Base-by-base conservation (phyloP, 2,113 vertebrate species). In the Lamprotornis superbus region DNA sequence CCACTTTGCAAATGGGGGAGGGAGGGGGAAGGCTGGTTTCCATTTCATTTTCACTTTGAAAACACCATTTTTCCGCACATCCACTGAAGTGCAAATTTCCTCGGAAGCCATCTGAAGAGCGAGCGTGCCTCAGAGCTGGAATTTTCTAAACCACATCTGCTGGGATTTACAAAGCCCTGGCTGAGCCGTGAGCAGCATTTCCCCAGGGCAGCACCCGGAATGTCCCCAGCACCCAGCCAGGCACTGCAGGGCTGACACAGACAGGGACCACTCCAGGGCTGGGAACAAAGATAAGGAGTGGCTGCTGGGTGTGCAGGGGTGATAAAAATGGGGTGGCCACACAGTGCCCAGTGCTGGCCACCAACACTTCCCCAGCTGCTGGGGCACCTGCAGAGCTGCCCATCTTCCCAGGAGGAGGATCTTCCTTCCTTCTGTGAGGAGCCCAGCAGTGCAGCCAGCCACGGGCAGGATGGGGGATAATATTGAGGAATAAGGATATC, bases 11-110 rank as follows among this genome's bases (percentile, higher is more conserved):
- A 89, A 59, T 11, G 63, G 28, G 39, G 56, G 47, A 61, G 49
- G 75, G 67, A 80, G 20, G 15, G 57, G 46, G 23, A 4, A 50
- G 56, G 33, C 65, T 75, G 93, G 60, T 63, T 89, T 84, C 52
- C 64, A 94, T 95, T 96, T 84, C 56, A 22, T 75, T 94, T 93
- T 78, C 61, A 19, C 90, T 95, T 77, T 92, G 91, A 94, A 94
- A 96, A 87, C 83, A 31, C 80, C 50, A n/a, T 77, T 93, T 95
- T 92, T 47, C 67, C 15, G 19, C 75, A 4, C 52, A 30, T 44
- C 64, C 73, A 81, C 91, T 63, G 52, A 89, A 83, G 87, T 70
- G 83, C 86, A 49, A 80, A 95, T 91, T 90, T 80, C 87, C 77
- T 90, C 42, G 6, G 2, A 65, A 91, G n/a, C 59, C 46, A 0